Percentiles rank a stretch among this genome's conserved stretches.
phyloP scores from a whole-genome alignment of 2,113 vertebrate genomes.

The Rana temporaria region DNA sequence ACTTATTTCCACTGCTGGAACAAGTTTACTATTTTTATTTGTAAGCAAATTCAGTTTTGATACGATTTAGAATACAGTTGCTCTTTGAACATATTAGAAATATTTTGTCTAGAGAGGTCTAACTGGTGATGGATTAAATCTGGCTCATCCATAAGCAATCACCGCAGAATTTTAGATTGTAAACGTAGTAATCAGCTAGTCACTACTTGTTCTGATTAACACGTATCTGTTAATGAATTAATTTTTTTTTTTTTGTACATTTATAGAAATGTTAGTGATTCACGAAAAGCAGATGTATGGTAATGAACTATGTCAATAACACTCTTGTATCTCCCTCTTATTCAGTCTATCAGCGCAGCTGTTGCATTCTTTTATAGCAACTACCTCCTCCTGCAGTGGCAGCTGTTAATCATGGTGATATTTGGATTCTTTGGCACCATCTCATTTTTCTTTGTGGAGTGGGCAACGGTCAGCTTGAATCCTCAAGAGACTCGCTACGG shows the following conservation, averaged over 20 bases:
- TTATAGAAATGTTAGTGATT: constrained; percentile 32
- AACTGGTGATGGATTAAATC: too few relatives aligned
- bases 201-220: constrained; percentile 25
- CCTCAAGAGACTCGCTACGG: constrained; percentile 80
- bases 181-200: constrained; percentile 37
- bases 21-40: too few relatives aligned
- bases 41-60: too few relatives aligned
- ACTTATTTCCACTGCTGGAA: too few relatives aligned
- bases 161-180: not conserved
- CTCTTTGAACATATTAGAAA: too few relatives aligned
- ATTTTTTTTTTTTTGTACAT: constrained; percentile 8
- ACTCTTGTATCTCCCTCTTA: not conserved
- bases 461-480: constrained; percentile 68
- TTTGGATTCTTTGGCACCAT: constrained; percentile 85
- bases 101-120: too few relatives aligned
- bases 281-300: constrained; percentile 4
- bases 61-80: too few relatives aligned
- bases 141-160: not conserved
- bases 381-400: constrained; percentile 94
- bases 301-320: constrained; percentile 11
- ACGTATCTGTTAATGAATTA: constrained; percentile 24
- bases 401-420: constrained; percentile 91
- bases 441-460: constrained; percentile 88
- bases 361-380: constrained; percentile 97
- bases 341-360: constrained; percentile 92